Base-by-base conservation (phyloP, 1,140 invertebrate species). In the Arctopsyche grandis region DNA sequence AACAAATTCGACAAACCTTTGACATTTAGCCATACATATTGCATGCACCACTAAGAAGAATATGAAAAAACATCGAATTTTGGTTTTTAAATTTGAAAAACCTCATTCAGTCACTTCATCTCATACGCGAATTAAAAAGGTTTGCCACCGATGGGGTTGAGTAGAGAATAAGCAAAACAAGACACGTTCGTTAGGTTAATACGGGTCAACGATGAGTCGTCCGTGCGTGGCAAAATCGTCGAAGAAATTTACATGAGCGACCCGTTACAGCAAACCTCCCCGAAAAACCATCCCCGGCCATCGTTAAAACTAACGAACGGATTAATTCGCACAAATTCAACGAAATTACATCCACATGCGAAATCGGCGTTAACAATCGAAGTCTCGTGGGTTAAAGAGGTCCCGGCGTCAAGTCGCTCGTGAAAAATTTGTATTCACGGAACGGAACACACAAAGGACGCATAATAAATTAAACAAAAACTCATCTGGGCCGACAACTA, bases 401-500 rank as follows among this genome's bases (percentile, higher is more conserved):
- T 38, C 7, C 58, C 4, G 5, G 21, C 10, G 58, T 60, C 58
- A 21, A 22, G n/a, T 19, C 16, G 69, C 38, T 38, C 38, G 14
- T 48, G 38, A 71, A 71, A 71, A 71, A 46, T 71, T 71, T 46
- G 38, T 38, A 71, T 71, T 71, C 69, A 44, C 38, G 16, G 5
- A 0, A 19, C 29, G n/a, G 9, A n/a, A 24, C 24, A 24, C 56
- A 19, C 63, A 66, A 26, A 66, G 63, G 63, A 48, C 38, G 38
- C 14, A 48, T 71, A 48, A 48, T 71, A 71, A 71, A 71, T 71
- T 71, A 71, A 71, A 71, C 69, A 71, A 71, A 71, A 71, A 71
- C 69, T 48, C 44, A 66, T 66, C 24, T 22, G 63, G 14, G 19
- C 63, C 63, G 24, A 66, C 63, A 26, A 52, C 48, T 52, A 26